phyloP scores from a whole-genome alignment of 2,113 vertebrate genomes.

The Tiliqua scincoides region DNA sequence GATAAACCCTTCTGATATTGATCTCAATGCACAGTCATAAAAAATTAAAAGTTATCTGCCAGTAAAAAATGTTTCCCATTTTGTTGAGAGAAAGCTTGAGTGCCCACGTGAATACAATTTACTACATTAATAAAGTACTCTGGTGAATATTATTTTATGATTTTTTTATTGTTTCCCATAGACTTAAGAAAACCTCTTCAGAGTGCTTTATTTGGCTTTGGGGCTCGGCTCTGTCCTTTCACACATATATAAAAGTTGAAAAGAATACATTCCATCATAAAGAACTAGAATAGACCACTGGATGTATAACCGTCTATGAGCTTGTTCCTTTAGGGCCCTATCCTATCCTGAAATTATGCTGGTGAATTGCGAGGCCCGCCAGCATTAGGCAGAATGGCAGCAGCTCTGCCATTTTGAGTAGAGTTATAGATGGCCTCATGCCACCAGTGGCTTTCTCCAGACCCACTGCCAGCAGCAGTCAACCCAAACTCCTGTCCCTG shows the following conservation, averaged over 20 bases:
- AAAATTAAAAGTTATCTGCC: slow-evolving; percentile 68
- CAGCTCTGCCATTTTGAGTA: no score
- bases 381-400: no score
- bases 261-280: background rate
- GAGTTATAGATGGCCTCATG: no score
- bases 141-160: slow-evolving; percentile 50
- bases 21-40: slow-evolving; percentile 59
- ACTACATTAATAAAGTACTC: slow-evolving; percentile 62
- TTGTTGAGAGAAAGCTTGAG: slow-evolving; percentile 50
- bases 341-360: no score
- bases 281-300: background rate
- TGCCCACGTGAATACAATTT: slow-evolving; percentile 55
- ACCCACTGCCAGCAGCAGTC: no score
- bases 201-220: slow-evolving; percentile 9
- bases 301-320: background rate
- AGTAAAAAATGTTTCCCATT: slow-evolving; percentile 61
- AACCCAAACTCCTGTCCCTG: no score
- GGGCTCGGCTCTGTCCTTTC: background rate
- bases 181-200: slow-evolving; percentile 25
- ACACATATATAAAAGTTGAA: background rate
- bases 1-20: slow-evolving; percentile 59
- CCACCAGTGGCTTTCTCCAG: no score
- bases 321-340: background rate
- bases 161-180: slow-evolving; percentile 34
- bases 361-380: no score